Evolutionary conservation across 2,888 invertebrate genomes (phyloP).

Genomic region (Yponomeuta malinellus): DNA sequence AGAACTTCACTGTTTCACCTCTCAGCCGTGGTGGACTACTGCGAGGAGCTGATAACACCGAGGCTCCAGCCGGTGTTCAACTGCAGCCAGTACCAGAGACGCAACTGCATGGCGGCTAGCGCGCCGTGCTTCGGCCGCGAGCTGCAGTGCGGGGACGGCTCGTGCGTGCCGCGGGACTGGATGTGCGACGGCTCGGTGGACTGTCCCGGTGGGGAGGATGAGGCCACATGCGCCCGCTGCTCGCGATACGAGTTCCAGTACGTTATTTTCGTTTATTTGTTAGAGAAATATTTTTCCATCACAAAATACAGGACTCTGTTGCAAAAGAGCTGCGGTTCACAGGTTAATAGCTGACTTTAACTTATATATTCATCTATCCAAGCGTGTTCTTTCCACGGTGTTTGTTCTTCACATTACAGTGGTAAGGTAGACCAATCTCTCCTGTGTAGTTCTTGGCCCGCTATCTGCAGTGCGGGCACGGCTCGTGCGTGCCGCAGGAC

Average conservation of each 20-base stretch:
- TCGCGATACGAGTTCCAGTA: conserved; percentile 55
- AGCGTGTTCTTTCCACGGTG: too few relatives aligned
- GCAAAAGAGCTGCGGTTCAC: too few relatives aligned
- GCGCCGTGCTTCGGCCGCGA: conserved; percentile 72
- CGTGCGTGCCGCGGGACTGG: conserved; percentile 78
- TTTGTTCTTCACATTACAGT: too few relatives aligned
- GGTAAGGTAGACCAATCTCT: too few relatives aligned
- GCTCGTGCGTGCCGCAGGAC: conserved; percentile 76
- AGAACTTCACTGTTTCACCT: conserved; percentile 20
- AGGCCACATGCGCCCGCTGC: conserved; percentile 66
- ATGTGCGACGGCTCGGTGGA: conserved; percentile 78
- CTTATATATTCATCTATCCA: too few relatives aligned
- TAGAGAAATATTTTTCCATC: too few relatives aligned
- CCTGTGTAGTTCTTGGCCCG: conserved; percentile 29
- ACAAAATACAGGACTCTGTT: too few relatives aligned
- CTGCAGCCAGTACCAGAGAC: conserved; percentile 77
- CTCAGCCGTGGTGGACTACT: conserved; percentile 77
- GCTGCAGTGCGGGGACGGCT: conserved; percentile 73
- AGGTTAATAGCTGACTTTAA: too few relatives aligned
- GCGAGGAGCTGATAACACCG: conserved; percentile 75
- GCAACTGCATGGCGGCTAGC: conserved; percentile 71
- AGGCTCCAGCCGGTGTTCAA: conserved; percentile 75
- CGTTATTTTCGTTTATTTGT: conserved; percentile 1
- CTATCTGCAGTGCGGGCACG: conserved; percentile 76
- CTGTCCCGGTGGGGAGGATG: conserved; percentile 79